Evolutionary conservation across 2,113 vertebrate species (phyloP), one percentile per base, ranked within the genome.

Genomic region (Coregonus clupeaformis): DNA sequence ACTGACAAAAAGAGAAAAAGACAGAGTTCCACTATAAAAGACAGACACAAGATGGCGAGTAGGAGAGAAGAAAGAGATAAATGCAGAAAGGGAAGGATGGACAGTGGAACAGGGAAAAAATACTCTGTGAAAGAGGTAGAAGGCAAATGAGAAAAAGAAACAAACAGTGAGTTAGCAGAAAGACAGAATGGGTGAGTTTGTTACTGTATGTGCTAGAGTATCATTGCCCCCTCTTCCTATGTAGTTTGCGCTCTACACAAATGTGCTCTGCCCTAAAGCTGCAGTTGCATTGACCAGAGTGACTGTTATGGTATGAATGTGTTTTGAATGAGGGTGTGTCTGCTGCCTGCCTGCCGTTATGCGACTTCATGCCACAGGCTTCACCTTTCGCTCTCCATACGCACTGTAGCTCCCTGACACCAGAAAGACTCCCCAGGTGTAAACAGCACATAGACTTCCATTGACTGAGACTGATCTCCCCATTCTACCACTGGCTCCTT

Each of bases 1-100:
- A 80, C 3, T 71, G 2, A 42, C 32, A 16, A 18, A 7, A 71
- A 80, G 68, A 59, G 45, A 36, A 55, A 20, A 47, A 30, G 20
- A 20, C 65, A 42, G 9, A 47, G 30, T 60, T 52, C 16, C 49
- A 52, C 49, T 42, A 42, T 42, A 52, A 52, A 22, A 22, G 6
- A 60, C 18, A 60, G 18, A 22, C 6, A 60, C 5, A 6, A 22
- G n/a, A 60, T 7, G 57, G 52, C 1, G 57, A 24, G 59, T 22
- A 65, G 71, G 62, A 4, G 32, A 16, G 27, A 47, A 4, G 57
- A 62, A 12, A 22, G 57, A 69, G 36, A 36, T 32, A 0, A 36
- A 36, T 36, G 36, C 36, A 25, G 14, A 7, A 36, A 14, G 30
- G 18, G 59, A 36, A 57, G 62, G 7, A 18, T 24, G 45, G 11